Evolutionary conservation across 2,888 invertebrate species (phyloP).

Genomic region (Acronicta alni): DNA sequence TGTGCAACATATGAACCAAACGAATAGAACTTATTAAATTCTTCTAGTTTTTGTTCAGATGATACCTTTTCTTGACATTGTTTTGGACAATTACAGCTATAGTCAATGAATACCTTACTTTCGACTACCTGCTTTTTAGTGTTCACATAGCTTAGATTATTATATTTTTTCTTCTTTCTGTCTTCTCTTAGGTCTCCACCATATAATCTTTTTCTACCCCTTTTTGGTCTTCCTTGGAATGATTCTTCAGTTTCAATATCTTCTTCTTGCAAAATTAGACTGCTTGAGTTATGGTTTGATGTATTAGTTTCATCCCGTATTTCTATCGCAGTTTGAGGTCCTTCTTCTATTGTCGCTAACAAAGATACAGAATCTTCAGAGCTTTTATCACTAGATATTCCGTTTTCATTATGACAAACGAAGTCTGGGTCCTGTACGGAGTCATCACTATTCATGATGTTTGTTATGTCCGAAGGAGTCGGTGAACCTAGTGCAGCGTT

Average conservation of each 20-base stretch:
- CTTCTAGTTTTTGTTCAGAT: too few relatives aligned
- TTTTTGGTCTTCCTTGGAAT: slow-evolving; percentile 7
- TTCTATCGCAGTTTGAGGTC: slow-evolving; percentile 18
- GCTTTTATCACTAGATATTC: slow-evolving; percentile 13
- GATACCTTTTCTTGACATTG: too few relatives aligned
- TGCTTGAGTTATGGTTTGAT: slow-evolving; percentile 11
- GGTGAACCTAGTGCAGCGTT: slow-evolving; percentile 18
- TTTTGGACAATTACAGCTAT: too few relatives aligned
- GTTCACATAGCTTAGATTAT: too few relatives aligned
- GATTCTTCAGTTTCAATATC: slow-evolving; percentile 13
- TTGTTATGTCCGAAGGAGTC: slow-evolving; percentile 14
- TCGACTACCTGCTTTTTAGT: too few relatives aligned
- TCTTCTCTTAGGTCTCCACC: too few relatives aligned
- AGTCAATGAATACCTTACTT: too few relatives aligned
- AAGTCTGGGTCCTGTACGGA: slow-evolving; percentile 15
- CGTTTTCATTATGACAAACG: slow-evolving; percentile 13
- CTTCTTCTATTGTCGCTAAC: slow-evolving; percentile 15
- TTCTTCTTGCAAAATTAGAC: slow-evolving; percentile 15
- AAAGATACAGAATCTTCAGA: slow-evolving; percentile 12
- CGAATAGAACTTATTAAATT: too few relatives aligned
- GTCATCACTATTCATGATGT: slow-evolving; percentile 20
- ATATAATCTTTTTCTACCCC: too few relatives aligned
- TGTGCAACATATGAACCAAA: too few relatives aligned
- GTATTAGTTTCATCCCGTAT: slow-evolving; percentile 16
- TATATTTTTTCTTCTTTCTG: too few relatives aligned